Evolutionary conservation across 1,140 invertebrate genomes (phyloP).

Genomic region (Aphaenogaster ashmeadi): DNA sequence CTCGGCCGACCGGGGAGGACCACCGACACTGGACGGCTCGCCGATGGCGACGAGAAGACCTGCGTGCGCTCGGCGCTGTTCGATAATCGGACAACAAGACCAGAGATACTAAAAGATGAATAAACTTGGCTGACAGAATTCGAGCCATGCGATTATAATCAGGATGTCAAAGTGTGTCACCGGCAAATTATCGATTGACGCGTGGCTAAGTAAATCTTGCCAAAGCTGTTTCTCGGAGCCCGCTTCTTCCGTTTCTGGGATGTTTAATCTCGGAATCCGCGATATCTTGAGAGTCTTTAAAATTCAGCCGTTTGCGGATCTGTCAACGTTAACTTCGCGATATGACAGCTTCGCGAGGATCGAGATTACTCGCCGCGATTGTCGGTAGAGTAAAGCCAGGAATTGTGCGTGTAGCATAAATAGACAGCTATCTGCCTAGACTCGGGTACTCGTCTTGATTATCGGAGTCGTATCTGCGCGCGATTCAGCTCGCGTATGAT

Average conservation of each 20-base stretch:
- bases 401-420: conserved; percentile 32
- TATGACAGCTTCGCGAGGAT: conserved; percentile 18
- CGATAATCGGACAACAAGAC: not conserved
- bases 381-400: not conserved
- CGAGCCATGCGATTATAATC: not conserved
- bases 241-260: not conserved
- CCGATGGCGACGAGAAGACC: not conserved
- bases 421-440: conserved; percentile 20
- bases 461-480: conserved; percentile 66
- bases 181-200: not conserved
- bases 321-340: not conserved
- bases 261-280: not conserved
- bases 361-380: conserved; percentile 16
- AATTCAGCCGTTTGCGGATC: not conserved
- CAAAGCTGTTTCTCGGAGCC: not conserved
- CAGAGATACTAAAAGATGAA: not conserved
- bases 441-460: conserved; percentile 43
- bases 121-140: not conserved
- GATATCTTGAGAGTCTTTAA: not conserved
- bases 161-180: not conserved
- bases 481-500: conserved; percentile 73
- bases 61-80: not conserved
- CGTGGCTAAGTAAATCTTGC: not conserved
- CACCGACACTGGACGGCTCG: conserved; percentile 7
- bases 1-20: not conserved